These are phyloP conservation scores for Lacanobia oleracea DNA, from an alignment of 2,888 invertebrate species.

Conservation along the genomic window DNA sequence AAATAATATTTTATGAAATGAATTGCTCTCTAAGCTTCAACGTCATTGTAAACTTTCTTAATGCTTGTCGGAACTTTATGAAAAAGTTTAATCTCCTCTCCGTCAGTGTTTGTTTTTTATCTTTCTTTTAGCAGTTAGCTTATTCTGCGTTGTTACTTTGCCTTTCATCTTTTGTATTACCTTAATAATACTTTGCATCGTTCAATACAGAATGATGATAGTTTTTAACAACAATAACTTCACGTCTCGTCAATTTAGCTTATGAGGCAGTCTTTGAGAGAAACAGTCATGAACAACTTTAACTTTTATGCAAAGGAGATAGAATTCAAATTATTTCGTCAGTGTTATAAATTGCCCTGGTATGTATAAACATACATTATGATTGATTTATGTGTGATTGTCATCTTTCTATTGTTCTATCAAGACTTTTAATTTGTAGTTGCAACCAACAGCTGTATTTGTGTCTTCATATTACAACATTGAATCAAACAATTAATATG, in stretches of 20 bases:
- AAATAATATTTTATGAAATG: not conserved
- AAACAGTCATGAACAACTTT: conserved; percentile 4
- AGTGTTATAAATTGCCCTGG: not conserved
- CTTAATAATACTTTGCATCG: conserved; percentile 3
- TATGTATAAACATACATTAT: conserved; percentile 34
- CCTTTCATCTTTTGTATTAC: conserved; percentile 21
- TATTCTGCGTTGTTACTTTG: conserved; percentile 5
- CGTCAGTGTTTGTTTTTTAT: conserved; percentile 8
- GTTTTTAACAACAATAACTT: conserved; percentile 58
- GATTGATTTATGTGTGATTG: conserved; percentile 64
- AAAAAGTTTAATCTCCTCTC: conserved; percentile 50
- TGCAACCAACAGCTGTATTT: conserved; percentile 37
- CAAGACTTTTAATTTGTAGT: conserved; percentile 30
- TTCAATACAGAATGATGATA: conserved; percentile 50
- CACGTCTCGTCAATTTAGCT: conserved; percentile 51
- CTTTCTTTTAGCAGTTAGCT: conserved; percentile 17
- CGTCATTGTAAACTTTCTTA: conserved; percentile 24
- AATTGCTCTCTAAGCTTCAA: not conserved
- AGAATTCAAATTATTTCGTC: conserved; percentile 18
- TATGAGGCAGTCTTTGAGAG: conserved; percentile 5
- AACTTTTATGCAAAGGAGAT: conserved; percentile 15
- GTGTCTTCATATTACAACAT: conserved; percentile 27
- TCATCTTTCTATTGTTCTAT: conserved; percentile 60
- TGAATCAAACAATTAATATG: conserved; percentile 10
- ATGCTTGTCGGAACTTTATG: conserved; percentile 21